Conservation (phyloP, 1,140 invertebrate species). For the Drosophila miranda region DNA sequence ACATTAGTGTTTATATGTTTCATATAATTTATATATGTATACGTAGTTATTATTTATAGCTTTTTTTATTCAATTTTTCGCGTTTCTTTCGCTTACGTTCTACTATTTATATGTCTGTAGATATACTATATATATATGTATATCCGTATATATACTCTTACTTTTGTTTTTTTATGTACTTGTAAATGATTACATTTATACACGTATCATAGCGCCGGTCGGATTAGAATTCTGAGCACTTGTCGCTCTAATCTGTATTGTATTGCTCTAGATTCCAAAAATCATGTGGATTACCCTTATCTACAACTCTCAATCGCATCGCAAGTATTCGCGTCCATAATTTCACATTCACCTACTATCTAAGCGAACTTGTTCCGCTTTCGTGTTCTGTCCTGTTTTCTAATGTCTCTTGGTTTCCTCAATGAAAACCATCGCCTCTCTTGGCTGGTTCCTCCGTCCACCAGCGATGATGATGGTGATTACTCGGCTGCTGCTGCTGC, state of each 20-base stretch:
- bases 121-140: conserved; percentile 47
- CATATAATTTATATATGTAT: conserved; percentile 78
- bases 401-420: conserved; percentile 37
- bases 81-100: conserved; percentile 53
- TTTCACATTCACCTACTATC: conserved; percentile 25
- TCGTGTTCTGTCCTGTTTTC: conserved; percentile 31
- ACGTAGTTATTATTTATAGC: conserved; percentile 45
- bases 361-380: conserved; percentile 53
- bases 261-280: conserved; percentile 62
- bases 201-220: conserved; percentile 67
- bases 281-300: conserved; percentile 37
- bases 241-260: conserved; percentile 46
- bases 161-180: conserved; percentile 44
- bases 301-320: conserved; percentile 28
- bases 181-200: conserved; percentile 50
- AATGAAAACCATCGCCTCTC: conserved; percentile 81
- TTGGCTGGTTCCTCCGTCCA: conserved; percentile 72
- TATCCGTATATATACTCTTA: conserved; percentile 41
- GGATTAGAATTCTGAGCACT: conserved; percentile 62
- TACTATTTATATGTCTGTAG: conserved; percentile 53
- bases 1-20: conserved; percentile 89
- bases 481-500: conserved; percentile 29
- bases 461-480: conserved; percentile 69
- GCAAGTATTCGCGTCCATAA: background rate
- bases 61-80: conserved; percentile 42